These are phyloP conservation scores for Chalcis sispes DNA, from an alignment of 2,888 invertebrate genomes.

Conservation along the genomic window DNA sequence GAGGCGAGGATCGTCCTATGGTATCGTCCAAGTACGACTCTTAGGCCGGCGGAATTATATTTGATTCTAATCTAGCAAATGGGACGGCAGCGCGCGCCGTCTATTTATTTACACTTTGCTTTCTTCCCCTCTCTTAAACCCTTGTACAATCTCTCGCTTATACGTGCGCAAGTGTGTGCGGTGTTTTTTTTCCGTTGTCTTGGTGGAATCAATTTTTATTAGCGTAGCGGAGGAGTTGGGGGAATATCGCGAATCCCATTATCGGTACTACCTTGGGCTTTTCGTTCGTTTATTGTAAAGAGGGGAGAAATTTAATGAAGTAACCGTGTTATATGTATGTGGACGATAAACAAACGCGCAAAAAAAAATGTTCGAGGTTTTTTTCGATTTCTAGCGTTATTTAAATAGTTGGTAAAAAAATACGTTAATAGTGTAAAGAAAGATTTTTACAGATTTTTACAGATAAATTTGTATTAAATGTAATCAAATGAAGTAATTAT, in stretches of 20 bases:
- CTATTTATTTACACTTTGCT: constrained; percentile 72
- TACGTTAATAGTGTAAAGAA: too few species aligned
- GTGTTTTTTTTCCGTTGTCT: neutral
- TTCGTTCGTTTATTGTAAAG: neutral
- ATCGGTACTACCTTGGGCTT: constrained; percentile 31
- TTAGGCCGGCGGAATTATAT: constrained; percentile 67
- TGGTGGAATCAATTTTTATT: constrained; percentile 52
- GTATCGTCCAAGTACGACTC: neutral
- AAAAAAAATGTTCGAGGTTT: constrained; percentile 15
- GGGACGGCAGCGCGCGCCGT: constrained; percentile 68
- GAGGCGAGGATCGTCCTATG: neutral
- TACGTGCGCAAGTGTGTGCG: neutral
- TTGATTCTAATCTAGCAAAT: constrained; percentile 74
- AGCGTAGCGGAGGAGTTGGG: constrained; percentile 5
- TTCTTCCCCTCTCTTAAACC: constrained; percentile 27
- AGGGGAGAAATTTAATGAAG: constrained; percentile 39
- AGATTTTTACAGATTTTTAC: too few species aligned
- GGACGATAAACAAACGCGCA: neutral
- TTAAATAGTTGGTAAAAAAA: too few species aligned
- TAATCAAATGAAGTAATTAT: too few species aligned
- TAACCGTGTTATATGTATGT: too few species aligned
- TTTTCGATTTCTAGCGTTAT: too few species aligned
- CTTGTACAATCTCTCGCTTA: neutral
- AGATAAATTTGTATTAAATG: too few species aligned
- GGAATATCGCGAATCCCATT: constrained; percentile 36